These are phyloP conservation scores for Papilio protenor DNA, from an alignment of 2,888 invertebrate genomes.

Conservation along the genomic window DNA sequence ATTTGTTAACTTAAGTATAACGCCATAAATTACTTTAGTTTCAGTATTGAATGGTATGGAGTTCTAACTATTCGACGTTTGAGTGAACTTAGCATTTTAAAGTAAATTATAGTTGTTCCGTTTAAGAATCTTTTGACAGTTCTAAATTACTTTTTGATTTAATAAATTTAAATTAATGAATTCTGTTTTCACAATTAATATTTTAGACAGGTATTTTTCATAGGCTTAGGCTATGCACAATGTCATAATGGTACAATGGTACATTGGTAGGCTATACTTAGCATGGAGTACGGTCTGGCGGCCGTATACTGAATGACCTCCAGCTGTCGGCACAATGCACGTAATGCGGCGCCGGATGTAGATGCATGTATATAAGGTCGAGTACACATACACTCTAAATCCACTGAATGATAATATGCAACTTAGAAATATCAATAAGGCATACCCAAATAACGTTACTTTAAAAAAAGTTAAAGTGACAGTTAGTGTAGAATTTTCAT, in stretches of 20 bases:
- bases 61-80: neutral
- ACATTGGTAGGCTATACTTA: conserved; percentile 26
- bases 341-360: conserved; percentile 35
- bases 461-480: no score
- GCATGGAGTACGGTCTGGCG: conserved; percentile 25
- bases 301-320: conserved; percentile 42
- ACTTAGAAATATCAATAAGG: neutral
- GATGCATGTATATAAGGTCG: conserved; percentile 16
- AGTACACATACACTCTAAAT: neutral
- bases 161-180: neutral
- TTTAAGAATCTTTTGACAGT: neutral
- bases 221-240: neutral
- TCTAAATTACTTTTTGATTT: neutral
- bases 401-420: neutral
- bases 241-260: neutral
- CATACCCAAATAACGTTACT: neutral
- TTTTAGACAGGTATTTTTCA: neutral
- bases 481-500: no score
- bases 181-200: no score
- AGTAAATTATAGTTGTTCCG: neutral
- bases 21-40: neutral
- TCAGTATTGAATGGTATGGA: neutral
- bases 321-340: conserved; percentile 38
- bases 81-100: neutral
- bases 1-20: neutral